Conservation (phyloP, 2,113 vertebrate species). For the Chitala chitala region DNA sequence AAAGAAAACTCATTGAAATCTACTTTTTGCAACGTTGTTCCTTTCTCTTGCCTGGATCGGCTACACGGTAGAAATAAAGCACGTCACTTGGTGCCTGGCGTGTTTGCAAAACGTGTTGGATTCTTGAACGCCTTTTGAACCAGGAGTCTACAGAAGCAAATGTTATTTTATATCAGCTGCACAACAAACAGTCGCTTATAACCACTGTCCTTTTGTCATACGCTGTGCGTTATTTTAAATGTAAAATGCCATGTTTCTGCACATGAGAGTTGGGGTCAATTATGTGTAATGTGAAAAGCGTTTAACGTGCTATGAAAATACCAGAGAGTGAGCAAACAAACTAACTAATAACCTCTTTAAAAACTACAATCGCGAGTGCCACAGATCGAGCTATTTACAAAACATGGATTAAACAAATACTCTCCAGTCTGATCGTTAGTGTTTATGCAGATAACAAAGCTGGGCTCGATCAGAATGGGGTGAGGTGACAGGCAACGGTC, state of each 20-base stretch:
- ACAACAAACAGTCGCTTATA: not conserved
- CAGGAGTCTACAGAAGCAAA: not conserved
- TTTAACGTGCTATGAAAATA: not conserved
- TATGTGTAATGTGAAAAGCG: slow-evolving; percentile 3
- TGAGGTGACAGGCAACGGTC: too few relatives aligned
- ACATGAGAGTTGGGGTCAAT: not conserved
- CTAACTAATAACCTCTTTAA: not conserved
- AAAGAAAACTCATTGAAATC: too few relatives aligned
- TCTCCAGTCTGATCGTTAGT: not conserved
- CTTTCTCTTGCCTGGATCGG: too few relatives aligned
- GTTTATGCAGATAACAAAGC: not conserved
- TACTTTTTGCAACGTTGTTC: too few relatives aligned
- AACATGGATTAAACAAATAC: not conserved
- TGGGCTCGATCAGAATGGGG: too few relatives aligned
- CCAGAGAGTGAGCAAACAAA: not conserved
- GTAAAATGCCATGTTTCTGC: too few relatives aligned
- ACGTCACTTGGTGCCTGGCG: too few relatives aligned
- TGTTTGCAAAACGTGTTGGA: not conserved
- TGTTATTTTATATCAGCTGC: not conserved
- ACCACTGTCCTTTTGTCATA: not conserved
- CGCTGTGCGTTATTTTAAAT: not conserved
- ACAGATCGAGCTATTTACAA: not conserved
- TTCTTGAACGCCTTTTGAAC: not conserved
- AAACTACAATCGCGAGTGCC: not conserved
- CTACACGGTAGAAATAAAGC: too few relatives aligned